Evolutionary conservation across 1,140 invertebrate species (phyloP).

Genomic region (Cyrtorhinus lividipennis): DNA sequence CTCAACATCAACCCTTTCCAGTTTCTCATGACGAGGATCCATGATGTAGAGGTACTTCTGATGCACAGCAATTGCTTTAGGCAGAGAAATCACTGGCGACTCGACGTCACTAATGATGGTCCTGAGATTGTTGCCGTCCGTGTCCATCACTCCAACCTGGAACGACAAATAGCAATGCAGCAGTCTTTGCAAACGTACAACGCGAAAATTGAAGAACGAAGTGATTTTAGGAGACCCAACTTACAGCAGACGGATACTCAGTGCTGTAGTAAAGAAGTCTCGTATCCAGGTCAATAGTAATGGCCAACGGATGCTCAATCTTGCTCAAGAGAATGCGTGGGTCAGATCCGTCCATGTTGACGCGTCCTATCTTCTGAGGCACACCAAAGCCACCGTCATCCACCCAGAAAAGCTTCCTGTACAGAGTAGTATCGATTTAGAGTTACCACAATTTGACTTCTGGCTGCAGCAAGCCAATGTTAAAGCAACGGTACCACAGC

Average conservation of each 20-base stretch:
- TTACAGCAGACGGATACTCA: conserved; percentile 52
- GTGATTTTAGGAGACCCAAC: too few species aligned
- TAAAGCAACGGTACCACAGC: too few species aligned
- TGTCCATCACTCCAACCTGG: conserved; percentile 52
- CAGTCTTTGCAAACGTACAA: too few species aligned
- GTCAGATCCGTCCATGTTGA: conserved; percentile 85
- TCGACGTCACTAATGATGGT: conserved; percentile 47
- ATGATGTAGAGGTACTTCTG: conserved; percentile 74
- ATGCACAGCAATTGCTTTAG: conserved; percentile 69
- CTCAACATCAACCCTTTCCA: conserved; percentile 73
- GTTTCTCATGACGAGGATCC: conserved; percentile 79
- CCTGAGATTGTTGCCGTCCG: conserved; percentile 51
- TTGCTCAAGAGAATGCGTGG: conserved; percentile 48
- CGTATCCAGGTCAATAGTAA: conserved; percentile 71
- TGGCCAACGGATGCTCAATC: conserved; percentile 57
- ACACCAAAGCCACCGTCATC: conserved; percentile 87
- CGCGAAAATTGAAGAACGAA: too few species aligned
- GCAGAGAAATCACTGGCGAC: conserved; percentile 54
- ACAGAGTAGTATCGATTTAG: conserved; percentile 25
- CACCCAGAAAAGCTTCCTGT: conserved; percentile 81
- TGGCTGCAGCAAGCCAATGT: too few species aligned
- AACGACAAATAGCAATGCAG: too few species aligned
- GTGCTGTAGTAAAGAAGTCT: conserved; percentile 78
- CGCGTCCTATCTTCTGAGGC: conserved; percentile 75
- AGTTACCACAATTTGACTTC: too few species aligned